Evolutionary conservation across 2,797 vertebrate genomes (phyloP).

Genomic region (Sarcophilus harrisii): DNA sequence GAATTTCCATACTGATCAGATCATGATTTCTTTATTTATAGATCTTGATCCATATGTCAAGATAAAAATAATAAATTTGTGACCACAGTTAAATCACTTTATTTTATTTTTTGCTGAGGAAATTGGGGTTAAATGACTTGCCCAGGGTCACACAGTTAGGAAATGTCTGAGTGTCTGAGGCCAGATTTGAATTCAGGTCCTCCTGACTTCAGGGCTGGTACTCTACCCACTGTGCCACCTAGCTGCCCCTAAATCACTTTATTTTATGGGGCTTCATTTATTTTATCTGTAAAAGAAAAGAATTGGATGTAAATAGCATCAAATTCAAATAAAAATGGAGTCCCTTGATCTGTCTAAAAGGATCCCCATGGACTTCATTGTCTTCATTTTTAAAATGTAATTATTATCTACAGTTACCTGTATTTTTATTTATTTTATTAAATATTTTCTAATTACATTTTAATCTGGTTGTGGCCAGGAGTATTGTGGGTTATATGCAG

Average conservation of each 20-base stretch:
- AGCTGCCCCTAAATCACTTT: too few species aligned
- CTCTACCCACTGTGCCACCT: too few species aligned
- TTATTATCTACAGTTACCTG: background rate
- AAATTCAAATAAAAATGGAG: background rate
- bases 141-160: too few species aligned
- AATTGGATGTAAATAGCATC: background rate
- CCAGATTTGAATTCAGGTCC: too few species aligned
- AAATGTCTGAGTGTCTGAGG: too few species aligned
- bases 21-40: background rate
- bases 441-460: background rate
- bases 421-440: background rate
- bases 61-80: background rate
- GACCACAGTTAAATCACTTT: background rate
- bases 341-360: background rate
- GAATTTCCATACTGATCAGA: background rate
- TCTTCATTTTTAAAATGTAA: background rate
- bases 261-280: background rate
- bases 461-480: background rate
- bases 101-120: background rate
- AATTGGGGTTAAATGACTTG: too few species aligned
- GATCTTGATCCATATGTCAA: background rate
- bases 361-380: background rate
- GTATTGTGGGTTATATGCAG: background rate
- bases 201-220: too few species aligned
- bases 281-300: background rate